Evolutionary conservation across 2,113 vertebrate genomes (phyloP), one percentile per base, ranked within the genome.

Genomic region (Microtus richardsoni): DNA sequence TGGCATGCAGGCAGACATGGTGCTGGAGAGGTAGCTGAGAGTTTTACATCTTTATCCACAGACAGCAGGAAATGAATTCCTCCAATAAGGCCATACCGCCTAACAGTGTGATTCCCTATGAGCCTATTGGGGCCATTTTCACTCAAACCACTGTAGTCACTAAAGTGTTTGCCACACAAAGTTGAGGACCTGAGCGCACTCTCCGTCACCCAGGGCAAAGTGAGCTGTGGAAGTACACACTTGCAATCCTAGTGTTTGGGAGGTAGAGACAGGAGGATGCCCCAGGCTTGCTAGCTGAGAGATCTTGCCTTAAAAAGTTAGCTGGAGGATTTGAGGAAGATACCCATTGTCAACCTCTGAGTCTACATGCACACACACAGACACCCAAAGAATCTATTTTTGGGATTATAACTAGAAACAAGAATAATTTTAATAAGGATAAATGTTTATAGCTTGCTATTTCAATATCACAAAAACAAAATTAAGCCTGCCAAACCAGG

Each of bases 391-490:
- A 24, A 77, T 80, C 17, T 80, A 80, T 64, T 71, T n/a, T 44
- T 74, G 47, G 21, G 44, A 8, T 49, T 52, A 93, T 73, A 39
- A 80, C 60, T 54, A 60, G 75, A 94, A 95, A 91, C 22, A 94
- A 88, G 28, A 79, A 24, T 83, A 87, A 73, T 10, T 73, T 88
- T 90, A 21, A 91, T 24, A 17, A 62, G 62, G 60, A 93, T 49
- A 68, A 28, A 83, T 91, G 24, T 58, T 93, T 78, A 89, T 10
- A 78, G 44, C 0, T 54, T 88, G 75, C 39, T 91, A 73, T 21
- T 87, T 84, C 49, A 74, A 41, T 36, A 87, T 84, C 47, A 87
- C 79, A 64, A 91, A 92, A 80, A 26, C 10, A 88, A 87, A 79
- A 52, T 73, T 12, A 88, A 79, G 91, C 24, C 4, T n/a, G 54